These are phyloP conservation scores for Porites lobata DNA, from an alignment of 92 coral and sea anemone species.

Conservation along the genomic window DNA sequence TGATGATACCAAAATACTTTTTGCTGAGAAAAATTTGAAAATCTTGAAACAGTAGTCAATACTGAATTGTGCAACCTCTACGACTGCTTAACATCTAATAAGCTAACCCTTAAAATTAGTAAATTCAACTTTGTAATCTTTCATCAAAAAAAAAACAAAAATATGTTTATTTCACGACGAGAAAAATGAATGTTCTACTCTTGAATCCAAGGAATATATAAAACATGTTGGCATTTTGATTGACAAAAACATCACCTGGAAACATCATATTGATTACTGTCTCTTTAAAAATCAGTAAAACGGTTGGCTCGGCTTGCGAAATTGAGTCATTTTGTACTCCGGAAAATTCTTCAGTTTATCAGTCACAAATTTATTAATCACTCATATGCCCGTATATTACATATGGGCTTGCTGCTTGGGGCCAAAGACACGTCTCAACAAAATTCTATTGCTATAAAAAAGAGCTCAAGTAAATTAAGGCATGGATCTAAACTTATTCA, in stretches of 20 bases:
- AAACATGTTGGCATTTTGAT: neutral
- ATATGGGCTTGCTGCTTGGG: neutral
- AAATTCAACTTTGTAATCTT: too few relatives aligned
- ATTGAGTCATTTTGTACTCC: neutral
- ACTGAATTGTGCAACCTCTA: constrained; percentile 20
- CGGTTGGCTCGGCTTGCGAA: neutral
- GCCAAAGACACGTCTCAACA: too few relatives aligned
- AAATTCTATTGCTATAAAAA: too few relatives aligned
- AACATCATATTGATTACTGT: neutral
- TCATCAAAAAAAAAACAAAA: neutral
- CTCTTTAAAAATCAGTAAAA: neutral
- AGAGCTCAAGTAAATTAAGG: too few relatives aligned
- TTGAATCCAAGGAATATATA: neutral
- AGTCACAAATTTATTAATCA: neutral
- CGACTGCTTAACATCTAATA: constrained; percentile 50
- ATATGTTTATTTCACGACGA: neutral
- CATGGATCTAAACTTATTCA: too few relatives aligned
- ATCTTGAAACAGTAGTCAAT: constrained; percentile 2
- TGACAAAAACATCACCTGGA: neutral
- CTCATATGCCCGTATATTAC: neutral
- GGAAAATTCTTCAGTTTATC: neutral
- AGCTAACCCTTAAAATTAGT: constrained; percentile 29
- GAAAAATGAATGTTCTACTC: neutral
- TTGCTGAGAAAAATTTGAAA: constrained; percentile 27
- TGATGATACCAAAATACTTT: constrained; percentile 45